phyloP scores from a whole-genome alignment of 2,888 invertebrate genomes.

The Parnassius smintheus region DNA sequence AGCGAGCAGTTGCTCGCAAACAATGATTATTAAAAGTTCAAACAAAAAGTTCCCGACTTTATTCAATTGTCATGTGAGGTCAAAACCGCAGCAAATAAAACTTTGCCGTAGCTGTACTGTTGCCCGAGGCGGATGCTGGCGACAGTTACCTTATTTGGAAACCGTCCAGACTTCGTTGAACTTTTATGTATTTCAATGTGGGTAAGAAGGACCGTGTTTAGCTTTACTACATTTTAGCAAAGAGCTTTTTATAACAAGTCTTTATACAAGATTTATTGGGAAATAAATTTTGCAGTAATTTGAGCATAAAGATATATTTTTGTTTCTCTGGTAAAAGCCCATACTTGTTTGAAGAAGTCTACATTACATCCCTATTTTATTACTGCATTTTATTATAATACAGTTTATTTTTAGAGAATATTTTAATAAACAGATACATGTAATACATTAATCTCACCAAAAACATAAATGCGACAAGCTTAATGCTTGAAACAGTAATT shows the following conservation, averaged over 20 bases:
- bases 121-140: slow-evolving; percentile 66
- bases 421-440: too few relatives aligned
- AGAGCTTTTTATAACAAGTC: slow-evolving; percentile 8
- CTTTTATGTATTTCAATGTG: slow-evolving; percentile 77
- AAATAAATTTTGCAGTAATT: too few relatives aligned
- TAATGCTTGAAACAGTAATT: too few relatives aligned
- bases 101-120: slow-evolving; percentile 46
- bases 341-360: too few relatives aligned
- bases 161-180: slow-evolving; percentile 67
- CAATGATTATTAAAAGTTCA: slow-evolving; percentile 30
- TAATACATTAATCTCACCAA: too few relatives aligned
- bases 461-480: too few relatives aligned
- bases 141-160: slow-evolving; percentile 78
- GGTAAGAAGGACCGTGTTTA: slow-evolving; percentile 52
- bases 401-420: too few relatives aligned
- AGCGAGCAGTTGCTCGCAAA: slow-evolving; percentile 56
- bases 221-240: slow-evolving; percentile 33
- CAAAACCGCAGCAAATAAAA: slow-evolving; percentile 37
- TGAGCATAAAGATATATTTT: too few relatives aligned
- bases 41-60: slow-evolving; percentile 45
- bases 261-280: not conserved
- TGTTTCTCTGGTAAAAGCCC: too few relatives aligned
- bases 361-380: too few relatives aligned
- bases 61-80: slow-evolving; percentile 37
- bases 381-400: too few relatives aligned